Evolutionary conservation across 2,888 invertebrate genomes (phyloP), one percentile per base, ranked within the genome.

Genomic region (Adelognathus sp.): DNA sequence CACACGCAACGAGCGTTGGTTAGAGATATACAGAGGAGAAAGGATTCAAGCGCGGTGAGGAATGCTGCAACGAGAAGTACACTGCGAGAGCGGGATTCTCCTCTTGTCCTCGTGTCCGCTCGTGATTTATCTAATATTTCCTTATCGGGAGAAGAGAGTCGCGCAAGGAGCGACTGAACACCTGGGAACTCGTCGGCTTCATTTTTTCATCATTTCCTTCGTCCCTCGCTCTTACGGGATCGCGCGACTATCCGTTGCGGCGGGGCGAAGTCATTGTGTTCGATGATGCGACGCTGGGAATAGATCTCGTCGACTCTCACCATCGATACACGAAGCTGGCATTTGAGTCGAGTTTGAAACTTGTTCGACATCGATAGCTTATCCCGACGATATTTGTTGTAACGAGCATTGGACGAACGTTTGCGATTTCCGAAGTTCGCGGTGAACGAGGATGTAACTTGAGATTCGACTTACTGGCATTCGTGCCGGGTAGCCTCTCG

Each of bases 401-500:
- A 58, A 64, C 41, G 50, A 76, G 31, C 52, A 24, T 33, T 29
- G 61, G 36, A 60, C 31, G 14, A 4, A 29, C 6, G 5, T 36
- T 58, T 11, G 16, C 6, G 14, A 14, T 16, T 44, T 39, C 9
- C n/a, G 50, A 31, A 39, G 31, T 46, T 16, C n/a, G n/a, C 21
- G 36, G 6, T 11, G 16, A n/a, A 41, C 18, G 7, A 7, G 14
- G 41, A 21, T 41, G 31, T 67, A 70, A 69, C 69, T 54, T 74
- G 71, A 77, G 72, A 77, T 79, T 85, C 79, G 88, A 93, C 94
- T 92, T 85, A 94, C 94, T 94, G 85, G 94, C 93, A 87, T 93
- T 94, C 82, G 93, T 92, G 87, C 93, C 92, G 71, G 93, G 92
- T 88, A 94, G 93, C 86, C 94, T 92, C 90, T 95, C 94, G 90